Conservation (phyloP, 2,797 vertebrate genomes). For the Tiaroga cobitis region DNA sequence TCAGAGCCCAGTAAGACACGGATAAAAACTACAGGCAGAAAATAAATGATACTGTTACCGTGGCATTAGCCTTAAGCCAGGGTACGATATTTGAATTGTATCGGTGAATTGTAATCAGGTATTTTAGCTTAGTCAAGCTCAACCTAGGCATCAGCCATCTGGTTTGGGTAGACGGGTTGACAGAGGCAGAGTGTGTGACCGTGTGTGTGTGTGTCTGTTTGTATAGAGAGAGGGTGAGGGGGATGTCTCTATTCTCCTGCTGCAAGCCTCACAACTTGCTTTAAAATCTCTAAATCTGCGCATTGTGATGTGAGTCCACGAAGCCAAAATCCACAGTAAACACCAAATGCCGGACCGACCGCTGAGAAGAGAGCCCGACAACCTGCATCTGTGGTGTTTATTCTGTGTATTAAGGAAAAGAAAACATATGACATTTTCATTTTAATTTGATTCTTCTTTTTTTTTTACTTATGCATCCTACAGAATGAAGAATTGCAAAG, state of each 20-base stretch:
- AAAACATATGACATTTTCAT: constrained; percentile 46
- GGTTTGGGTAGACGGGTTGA: constrained; percentile 81
- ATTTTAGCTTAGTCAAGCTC: constrained; percentile 93
- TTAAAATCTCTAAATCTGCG: constrained; percentile 95
- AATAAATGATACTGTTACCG: constrained; percentile 99
- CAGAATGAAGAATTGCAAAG: constrained; percentile 25
- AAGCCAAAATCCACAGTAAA: constrained; percentile 90
- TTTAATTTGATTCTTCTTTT: constrained; percentile 18
- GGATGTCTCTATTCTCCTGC: constrained; percentile 80
- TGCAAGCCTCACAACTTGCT: constrained; percentile 89
- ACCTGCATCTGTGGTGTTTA: constrained; percentile 59
- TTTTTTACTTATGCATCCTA: neutral
- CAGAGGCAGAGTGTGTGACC: constrained; percentile 48
- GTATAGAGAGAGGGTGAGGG: constrained; percentile 59
- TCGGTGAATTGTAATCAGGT: constrained; percentile 97
- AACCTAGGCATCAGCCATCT: constrained; percentile 87
- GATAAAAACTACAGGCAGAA: constrained; percentile 90
- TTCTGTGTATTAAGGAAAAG: constrained; percentile 52
- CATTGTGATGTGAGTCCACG: constrained; percentile 95
- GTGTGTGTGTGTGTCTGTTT: constrained; percentile 35
- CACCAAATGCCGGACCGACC: constrained; percentile 83
- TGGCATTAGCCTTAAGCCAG: constrained; percentile 95
- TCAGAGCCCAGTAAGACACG: constrained; percentile 87
- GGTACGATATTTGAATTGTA: constrained; percentile 89
- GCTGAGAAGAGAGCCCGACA: constrained; percentile 73